A percentile compares a stretch with the other conserved stretches of the same genome.
Evolutionary conservation across 2,113 vertebrate species (phyloP).

Genomic region (Chinchilla lanigera): DNA sequence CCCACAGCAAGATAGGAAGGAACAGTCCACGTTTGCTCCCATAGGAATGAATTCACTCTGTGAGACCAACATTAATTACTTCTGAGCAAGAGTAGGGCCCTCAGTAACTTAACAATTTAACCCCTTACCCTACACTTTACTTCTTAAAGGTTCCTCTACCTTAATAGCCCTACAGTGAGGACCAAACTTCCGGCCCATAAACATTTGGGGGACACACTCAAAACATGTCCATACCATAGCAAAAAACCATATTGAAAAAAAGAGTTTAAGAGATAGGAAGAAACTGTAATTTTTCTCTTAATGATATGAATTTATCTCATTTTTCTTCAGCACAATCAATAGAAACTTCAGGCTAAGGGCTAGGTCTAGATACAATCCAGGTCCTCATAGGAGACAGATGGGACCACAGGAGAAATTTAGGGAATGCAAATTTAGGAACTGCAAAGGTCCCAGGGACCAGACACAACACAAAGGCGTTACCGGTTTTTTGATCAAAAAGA

Average conservation of each 20-base stretch:
- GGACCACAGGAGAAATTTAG: not conserved
- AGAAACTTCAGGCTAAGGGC: not conserved
- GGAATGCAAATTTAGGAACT: not conserved
- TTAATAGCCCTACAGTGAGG: not conserved
- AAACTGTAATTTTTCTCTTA: not conserved
- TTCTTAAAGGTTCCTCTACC: not conserved
- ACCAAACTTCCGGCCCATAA: not conserved
- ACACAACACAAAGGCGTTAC: not conserved
- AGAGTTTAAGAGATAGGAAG: not conserved
- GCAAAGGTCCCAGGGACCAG: not conserved
- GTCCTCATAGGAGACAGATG: not conserved
- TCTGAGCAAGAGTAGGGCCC: no score
- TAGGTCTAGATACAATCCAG: not conserved
- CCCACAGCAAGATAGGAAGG: not conserved
- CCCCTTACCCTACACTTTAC: not conserved
- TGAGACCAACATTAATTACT: not conserved
- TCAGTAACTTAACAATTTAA: not conserved
- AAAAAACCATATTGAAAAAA: not conserved
- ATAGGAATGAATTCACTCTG: not conserved
- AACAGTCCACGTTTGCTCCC: not conserved
- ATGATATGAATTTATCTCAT: not conserved
- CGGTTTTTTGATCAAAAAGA: not conserved
- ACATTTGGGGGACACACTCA: not conserved
- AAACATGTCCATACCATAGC: not conserved
- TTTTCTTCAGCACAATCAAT: not conserved